Evolutionary conservation across 2,888 invertebrate genomes (phyloP).

Genomic region (Formica aserva): DNA sequence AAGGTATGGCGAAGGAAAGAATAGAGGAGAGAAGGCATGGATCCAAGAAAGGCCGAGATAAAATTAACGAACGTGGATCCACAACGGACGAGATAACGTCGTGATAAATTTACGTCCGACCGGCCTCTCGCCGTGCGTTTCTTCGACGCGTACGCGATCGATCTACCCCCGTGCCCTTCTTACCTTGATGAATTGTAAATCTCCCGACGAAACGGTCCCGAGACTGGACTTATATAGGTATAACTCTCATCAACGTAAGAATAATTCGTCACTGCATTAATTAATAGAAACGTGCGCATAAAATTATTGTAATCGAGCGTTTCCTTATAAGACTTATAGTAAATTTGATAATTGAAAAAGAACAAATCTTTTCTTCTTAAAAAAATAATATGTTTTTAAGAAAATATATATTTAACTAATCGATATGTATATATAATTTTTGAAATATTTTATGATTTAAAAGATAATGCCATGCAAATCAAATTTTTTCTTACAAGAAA

Average conservation of each 20-base stretch:
- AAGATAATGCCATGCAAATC: not conserved
- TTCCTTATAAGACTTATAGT: too few species aligned
- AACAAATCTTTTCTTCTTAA: not conserved
- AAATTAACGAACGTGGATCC: conserved; percentile 80
- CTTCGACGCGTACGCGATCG: conserved; percentile 71
- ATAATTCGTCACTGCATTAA: conserved; percentile 20
- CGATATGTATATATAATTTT: not conserved
- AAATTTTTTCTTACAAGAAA: not conserved
- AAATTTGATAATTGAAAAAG: not conserved
- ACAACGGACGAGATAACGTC: conserved; percentile 80
- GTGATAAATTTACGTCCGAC: conserved; percentile 81
- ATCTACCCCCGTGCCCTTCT: conserved; percentile 69
- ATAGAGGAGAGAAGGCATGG: conserved; percentile 42
- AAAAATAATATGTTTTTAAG: not conserved
- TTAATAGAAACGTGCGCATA: not conserved
- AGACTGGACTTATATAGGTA: conserved; percentile 5
- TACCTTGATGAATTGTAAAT: conserved; percentile 74
- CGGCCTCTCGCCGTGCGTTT: conserved; percentile 65
- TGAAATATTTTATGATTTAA: not conserved
- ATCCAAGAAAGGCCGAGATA: conserved; percentile 68
- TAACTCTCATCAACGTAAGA: conserved; percentile 6
- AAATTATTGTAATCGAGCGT: not conserved
- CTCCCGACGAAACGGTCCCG: conserved; percentile 46
- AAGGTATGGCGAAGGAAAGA: conserved; percentile 33
- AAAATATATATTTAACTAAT: not conserved